Conservation (phyloP, 2,113 vertebrate genomes). For the Nyctereutes procyonoides region DNA sequence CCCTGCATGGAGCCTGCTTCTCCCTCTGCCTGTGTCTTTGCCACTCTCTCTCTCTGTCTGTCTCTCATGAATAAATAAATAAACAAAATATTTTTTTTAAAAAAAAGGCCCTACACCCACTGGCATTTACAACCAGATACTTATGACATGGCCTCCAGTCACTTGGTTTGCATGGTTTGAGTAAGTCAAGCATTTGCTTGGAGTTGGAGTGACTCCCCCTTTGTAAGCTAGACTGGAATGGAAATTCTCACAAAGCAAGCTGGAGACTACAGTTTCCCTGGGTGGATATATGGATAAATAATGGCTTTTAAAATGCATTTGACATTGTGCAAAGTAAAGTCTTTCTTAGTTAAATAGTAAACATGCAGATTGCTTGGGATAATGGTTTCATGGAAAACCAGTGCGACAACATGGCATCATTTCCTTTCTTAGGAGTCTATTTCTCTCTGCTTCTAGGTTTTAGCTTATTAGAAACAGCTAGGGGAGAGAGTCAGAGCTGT, state of each 20-base stretch:
- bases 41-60: too few species aligned
- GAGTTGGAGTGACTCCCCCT: not conserved
- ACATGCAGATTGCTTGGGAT: not conserved
- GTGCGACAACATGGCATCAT: not conserved
- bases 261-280: not conserved
- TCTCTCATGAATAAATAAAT: too few species aligned
- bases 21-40: too few species aligned
- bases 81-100: too few species aligned
- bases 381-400: conserved; percentile 24
- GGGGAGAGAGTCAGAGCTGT: not conserved
- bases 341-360: not conserved
- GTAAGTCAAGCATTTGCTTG: conserved; percentile 16
- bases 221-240: conserved; percentile 4
- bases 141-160: not conserved
- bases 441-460: conserved; percentile 11
- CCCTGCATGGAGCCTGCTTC: too few species aligned
- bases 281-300: conserved; percentile 11
- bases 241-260: conserved; percentile 50
- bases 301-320: conserved; percentile 26
- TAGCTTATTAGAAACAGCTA: conserved; percentile 39
- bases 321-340: not conserved
- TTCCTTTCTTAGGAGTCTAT: conserved; percentile 34
- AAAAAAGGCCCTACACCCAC: not conserved
- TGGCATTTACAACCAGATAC: conserved; percentile 19
- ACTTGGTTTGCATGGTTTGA: conserved; percentile 22